Evolutionary conservation across 2,113 vertebrate genomes (phyloP).

Genomic region (Caranx melampygus): DNA sequence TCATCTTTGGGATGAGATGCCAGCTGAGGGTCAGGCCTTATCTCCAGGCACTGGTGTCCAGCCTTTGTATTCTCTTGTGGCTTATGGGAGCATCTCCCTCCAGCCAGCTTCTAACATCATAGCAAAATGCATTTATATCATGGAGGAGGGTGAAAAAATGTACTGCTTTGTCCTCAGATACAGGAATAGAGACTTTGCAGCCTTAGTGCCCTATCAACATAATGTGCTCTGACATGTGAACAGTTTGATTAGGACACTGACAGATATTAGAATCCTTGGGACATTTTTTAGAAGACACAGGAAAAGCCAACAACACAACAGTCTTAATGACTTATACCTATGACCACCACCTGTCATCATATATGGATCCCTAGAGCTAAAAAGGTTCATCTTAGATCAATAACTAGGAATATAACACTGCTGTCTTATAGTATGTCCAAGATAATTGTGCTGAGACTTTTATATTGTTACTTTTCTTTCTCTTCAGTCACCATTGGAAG

Average conservation of each 20-base stretch:
- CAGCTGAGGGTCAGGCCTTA: conserved; percentile 10
- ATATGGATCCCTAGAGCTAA: conserved; percentile 4
- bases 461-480: conserved; percentile 5
- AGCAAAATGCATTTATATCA: background rate
- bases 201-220: background rate
- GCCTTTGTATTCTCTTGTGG: conserved; percentile 9
- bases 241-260: background rate
- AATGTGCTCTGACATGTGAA: background rate
- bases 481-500: conserved; percentile 21
- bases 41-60: background rate
- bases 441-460: conserved; percentile 14
- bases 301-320: background rate
- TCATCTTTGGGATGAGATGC: conserved; percentile 20
- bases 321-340: conserved; percentile 1
- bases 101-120: background rate
- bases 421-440: background rate
- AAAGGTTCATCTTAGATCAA: conserved; percentile 14
- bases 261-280: background rate
- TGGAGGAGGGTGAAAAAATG: background rate
- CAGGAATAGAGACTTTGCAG: conserved; percentile 4
- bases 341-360: background rate
- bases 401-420: conserved; percentile 10
- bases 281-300: background rate
- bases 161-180: background rate
- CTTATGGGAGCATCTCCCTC: background rate